Percentiles rank a stretch among this genome's conserved stretches.
phyloP scores from a whole-genome alignment of 2,113 vertebrate species.

The Rhadina sibilatrix region DNA sequence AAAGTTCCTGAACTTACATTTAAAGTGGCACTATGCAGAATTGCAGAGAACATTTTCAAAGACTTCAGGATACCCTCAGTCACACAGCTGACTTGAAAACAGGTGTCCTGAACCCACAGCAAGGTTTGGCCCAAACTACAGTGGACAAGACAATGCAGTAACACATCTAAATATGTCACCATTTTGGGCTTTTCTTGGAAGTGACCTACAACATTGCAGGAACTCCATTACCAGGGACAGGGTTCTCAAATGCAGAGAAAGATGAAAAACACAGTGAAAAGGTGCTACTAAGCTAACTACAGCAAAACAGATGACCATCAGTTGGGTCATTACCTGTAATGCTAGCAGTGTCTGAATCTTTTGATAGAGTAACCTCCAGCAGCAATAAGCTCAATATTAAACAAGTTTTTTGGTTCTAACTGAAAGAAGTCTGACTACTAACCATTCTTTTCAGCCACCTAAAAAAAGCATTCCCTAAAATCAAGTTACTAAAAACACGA shows the following conservation, averaged over 20 bases:
- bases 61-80: neutral
- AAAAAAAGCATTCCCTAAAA: neutral
- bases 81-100: neutral
- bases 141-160: neutral
- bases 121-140: neutral
- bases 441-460: neutral
- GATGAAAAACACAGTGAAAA: neutral
- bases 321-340: neutral
- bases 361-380: neutral
- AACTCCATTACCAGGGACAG: neutral
- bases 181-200: neutral
- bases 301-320: neutral
- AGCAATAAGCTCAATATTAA: neutral
- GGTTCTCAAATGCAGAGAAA: neutral
- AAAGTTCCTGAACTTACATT: constrained; percentile 69
- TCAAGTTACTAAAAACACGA: neutral
- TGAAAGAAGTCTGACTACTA: neutral
- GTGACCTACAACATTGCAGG: neutral
- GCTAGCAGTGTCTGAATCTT: neutral
- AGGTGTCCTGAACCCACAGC: neutral
- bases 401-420: neutral
- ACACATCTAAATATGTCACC: fast-evolving
- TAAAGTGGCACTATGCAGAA: constrained; percentile 37
- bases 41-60: neutral
- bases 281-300: neutral